These are phyloP conservation scores for Acromyrmex echinatior DNA, from an alignment of 1,140 invertebrate genomes.

Conservation along the genomic window DNA sequence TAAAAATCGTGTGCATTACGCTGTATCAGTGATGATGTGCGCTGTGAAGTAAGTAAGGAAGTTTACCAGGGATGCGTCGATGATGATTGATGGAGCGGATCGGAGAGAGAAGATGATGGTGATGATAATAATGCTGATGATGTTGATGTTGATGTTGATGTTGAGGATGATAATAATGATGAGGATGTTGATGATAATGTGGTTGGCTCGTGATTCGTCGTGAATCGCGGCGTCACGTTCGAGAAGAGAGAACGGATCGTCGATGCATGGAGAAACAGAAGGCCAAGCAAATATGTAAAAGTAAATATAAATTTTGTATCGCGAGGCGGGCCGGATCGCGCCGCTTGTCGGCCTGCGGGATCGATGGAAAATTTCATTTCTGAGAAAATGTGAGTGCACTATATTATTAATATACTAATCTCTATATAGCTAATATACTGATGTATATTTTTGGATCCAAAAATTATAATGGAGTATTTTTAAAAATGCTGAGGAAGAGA, in stretches of 20 bases:
- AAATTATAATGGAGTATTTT: constrained; percentile 6
- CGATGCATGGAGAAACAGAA: constrained; percentile 60
- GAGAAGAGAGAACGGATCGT: constrained; percentile 67
- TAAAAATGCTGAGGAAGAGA: neutral
- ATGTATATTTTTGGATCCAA: constrained; percentile 27
- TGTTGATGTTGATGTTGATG: constrained; percentile 57
- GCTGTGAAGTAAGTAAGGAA: constrained; percentile 70
- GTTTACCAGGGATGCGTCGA: constrained; percentile 67
- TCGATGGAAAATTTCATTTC: constrained; percentile 5
- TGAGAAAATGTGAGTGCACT: neutral
- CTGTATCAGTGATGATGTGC: constrained; percentile 79
- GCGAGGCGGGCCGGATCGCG: constrained; percentile 66
- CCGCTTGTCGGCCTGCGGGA: constrained; percentile 25
- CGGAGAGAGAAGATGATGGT: constrained; percentile 56
- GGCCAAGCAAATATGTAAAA: constrained; percentile 63
- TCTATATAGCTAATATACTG: neutral
- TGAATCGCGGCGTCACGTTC: constrained; percentile 75
- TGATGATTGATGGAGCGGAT: constrained; percentile 50
- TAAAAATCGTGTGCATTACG: constrained; percentile 74
- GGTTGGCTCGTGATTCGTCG: constrained; percentile 77
- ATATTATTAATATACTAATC: neutral
- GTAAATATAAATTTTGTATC: constrained; percentile 76
- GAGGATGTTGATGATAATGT: constrained; percentile 39
- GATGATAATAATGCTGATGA: constrained; percentile 27
- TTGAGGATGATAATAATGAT: constrained; percentile 51